These are phyloP conservation scores for Pelmatolapia mariae DNA, from an alignment of 2,113 vertebrate genomes.

Conservation along the genomic window DNA sequence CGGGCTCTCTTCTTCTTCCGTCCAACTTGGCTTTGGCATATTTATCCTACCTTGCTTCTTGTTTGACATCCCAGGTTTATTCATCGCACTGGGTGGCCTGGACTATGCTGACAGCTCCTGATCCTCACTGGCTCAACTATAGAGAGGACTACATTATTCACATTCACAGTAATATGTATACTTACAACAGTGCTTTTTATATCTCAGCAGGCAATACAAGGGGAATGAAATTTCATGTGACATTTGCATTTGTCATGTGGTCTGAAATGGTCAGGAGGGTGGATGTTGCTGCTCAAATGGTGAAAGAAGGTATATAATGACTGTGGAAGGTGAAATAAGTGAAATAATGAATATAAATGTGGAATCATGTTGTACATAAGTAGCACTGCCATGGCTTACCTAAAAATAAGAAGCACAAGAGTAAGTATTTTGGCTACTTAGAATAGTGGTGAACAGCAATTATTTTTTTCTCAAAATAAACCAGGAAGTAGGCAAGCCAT, in stretches of 20 bases:
- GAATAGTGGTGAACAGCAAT: not conserved
- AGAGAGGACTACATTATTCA: slow-evolving; percentile 1
- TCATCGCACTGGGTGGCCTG: slow-evolving; percentile 58
- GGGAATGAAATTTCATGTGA: not conserved
- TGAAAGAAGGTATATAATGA: not conserved
- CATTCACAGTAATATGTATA: not conserved
- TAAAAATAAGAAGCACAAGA: not conserved
- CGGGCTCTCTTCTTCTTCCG: not conserved
- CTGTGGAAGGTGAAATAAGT: not conserved
- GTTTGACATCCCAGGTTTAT: slow-evolving; percentile 44
- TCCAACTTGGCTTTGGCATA: slow-evolving; percentile 5
- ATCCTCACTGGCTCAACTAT: slow-evolving; percentile 4
- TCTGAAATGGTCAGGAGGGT: not conserved
- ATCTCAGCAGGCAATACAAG: not conserved
- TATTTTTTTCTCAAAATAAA: not conserved
- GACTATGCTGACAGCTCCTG: not conserved
- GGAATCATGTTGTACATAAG: not conserved
- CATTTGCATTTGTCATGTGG: not conserved
- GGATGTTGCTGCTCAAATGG: not conserved
- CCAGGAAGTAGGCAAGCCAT: not conserved
- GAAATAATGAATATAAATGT: not conserved
- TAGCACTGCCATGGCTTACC: not conserved
- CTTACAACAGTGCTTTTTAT: not conserved
- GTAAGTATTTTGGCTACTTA: not conserved
- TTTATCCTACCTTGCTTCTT: slow-evolving; percentile 37